Evolutionary conservation across 2,113 vertebrate genomes (phyloP).

Genomic region (Corydoras maculifer): DNA sequence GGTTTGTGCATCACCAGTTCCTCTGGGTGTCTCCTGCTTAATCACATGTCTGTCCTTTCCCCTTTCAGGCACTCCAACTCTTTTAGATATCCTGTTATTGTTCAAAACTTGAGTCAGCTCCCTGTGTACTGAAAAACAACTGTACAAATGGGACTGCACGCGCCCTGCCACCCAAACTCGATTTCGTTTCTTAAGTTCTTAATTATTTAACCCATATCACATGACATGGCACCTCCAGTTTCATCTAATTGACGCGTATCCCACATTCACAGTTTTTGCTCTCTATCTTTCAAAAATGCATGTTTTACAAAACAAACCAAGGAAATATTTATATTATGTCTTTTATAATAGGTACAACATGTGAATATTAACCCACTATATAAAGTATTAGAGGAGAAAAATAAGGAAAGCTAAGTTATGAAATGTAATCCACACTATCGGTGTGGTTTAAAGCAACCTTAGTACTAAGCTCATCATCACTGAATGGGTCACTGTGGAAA

Average conservation of each 20-base stretch:
- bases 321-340: too few relatives aligned
- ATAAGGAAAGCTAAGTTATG: too few relatives aligned
- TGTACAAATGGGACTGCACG: slow-evolving; percentile 10
- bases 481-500: too few relatives aligned
- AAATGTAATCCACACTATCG: too few relatives aligned
- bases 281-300: too few relatives aligned
- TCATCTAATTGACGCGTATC: slow-evolving; percentile 25
- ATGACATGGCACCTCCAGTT: slow-evolving; percentile 53
- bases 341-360: too few relatives aligned
- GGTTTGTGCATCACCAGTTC: slow-evolving; percentile 14
- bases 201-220: slow-evolving; percentile 60
- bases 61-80: slow-evolving; percentile 27
- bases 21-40: slow-evolving; percentile 31
- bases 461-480: too few relatives aligned
- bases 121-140: slow-evolving; percentile 24
- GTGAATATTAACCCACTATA: too few relatives aligned
- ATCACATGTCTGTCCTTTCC: slow-evolving; percentile 45
- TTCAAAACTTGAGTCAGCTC: slow-evolving; percentile 37
- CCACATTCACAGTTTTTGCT: too few relatives aligned
- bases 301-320: too few relatives aligned
- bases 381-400: too few relatives aligned
- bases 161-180: background rate
- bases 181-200: slow-evolving; percentile 15
- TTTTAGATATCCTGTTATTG: slow-evolving; percentile 62
- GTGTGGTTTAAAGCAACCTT: too few relatives aligned